Base-by-base conservation (phyloP, 1,140 invertebrate species). In the Cyrtorhinus lividipennis region DNA sequence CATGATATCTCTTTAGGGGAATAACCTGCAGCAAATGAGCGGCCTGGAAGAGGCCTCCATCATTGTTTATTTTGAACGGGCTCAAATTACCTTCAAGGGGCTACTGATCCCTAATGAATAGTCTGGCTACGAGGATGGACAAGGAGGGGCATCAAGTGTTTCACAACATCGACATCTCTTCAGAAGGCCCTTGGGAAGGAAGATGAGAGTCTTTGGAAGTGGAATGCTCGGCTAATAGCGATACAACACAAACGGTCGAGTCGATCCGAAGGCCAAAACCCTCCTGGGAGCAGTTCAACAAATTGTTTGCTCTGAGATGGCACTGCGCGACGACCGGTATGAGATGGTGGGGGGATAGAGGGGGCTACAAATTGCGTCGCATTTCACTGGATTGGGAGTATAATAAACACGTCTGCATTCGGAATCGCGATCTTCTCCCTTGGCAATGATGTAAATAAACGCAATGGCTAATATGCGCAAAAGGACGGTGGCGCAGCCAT, bases 141-240 rank as follows among this genome's bases (percentile, higher is more conserved):
- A 5, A 44, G 48, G 48, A 53, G 48, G 48, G 20, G 48, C 48
- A 53, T n/a, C n/a, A n/a, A n/a, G 48, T 22, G 48, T 53, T 53
- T 53, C 48, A 53, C 48, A 53, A 53, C 48, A 53, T 10, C 48
- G 48, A 53, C 48, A 53, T 53, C 48, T n/a, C n/a, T 53, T 53
- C 48, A 53, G 8, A n/a, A 44, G 30, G 48, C 48, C 48, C 20
- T 53, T 10, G 48, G 18, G 48, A 5, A 22, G 20, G 20, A 53
- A 53, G 48, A 53, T 53, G 48, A 20, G 20, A 20, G n/a, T n/a
- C n/a, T n/a, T 20, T 53, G 48, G 48, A 53, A 53, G 20, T 53
- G 48, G 48, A 53, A 53, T 53, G 48, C 48, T 53, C 48, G 48
- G 5, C 48, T 53, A 53, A 53, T 53, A 53, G 48, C 48, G 48